Percentiles rank a stretch among this genome's conserved stretches.
Conservation (phyloP, 2,888 invertebrate species). For the Cylloceria caligata region DNA sequence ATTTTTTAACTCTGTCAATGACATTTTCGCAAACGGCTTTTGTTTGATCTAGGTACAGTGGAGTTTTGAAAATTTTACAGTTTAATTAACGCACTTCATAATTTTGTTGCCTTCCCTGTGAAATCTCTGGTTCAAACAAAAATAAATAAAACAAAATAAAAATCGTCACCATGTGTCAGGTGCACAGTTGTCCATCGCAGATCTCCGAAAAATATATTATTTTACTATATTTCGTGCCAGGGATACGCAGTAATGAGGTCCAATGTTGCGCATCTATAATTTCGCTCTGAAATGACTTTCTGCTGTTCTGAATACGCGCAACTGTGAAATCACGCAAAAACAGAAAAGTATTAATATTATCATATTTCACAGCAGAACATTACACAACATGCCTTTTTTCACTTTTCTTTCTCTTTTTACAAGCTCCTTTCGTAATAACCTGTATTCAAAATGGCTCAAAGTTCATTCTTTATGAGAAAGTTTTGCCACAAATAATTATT, state of each 20-base stretch:
- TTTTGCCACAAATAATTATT: too few species aligned
- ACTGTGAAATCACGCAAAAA: constrained; percentile 38
- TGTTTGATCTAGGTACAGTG: background rate
- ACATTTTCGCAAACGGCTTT: background rate
- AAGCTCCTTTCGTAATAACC: background rate
- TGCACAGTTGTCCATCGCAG: constrained; percentile 16
- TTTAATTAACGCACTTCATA: background rate
- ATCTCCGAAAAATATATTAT: constrained; percentile 22
- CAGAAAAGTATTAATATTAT: background rate
- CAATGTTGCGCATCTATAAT: constrained; percentile 33
- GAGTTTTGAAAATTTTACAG: background rate
- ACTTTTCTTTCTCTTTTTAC: background rate
- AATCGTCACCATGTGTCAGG: background rate
- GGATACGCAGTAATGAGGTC: constrained; percentile 37
- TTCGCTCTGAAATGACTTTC: constrained; percentile 14
- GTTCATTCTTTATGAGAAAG: too few species aligned
- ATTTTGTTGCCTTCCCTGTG: background rate
- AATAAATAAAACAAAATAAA: constrained; percentile 1
- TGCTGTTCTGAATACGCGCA: constrained; percentile 5
- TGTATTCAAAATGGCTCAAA: too few species aligned
- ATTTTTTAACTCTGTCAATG: background rate
- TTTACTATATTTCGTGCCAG: constrained; percentile 21
- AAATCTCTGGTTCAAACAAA: background rate
- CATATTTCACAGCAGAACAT: background rate
- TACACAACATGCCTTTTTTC: constrained; percentile 15